phyloP scores from a whole-genome alignment of 2,888 invertebrate genomes.

The Tetrapedia diversipes region DNA sequence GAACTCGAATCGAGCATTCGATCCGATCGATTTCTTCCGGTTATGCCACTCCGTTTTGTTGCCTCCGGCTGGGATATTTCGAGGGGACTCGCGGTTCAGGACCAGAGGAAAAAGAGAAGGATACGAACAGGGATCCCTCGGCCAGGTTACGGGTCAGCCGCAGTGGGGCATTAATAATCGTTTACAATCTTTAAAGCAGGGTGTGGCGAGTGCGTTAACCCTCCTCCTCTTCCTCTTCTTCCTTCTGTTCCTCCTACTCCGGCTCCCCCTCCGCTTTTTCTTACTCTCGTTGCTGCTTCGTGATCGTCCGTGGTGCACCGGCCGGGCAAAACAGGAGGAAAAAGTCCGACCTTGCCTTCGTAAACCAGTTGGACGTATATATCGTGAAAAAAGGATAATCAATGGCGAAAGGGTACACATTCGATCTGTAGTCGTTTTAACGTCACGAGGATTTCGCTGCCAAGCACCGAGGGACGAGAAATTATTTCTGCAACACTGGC shows the following conservation, averaged over 20 bases:
- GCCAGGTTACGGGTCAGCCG: conserved; percentile 77
- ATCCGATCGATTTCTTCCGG: conserved; percentile 52
- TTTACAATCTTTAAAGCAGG: conserved; percentile 78
- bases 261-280: conserved; percentile 40
- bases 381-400: conserved; percentile 61
- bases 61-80: conserved; percentile 43
- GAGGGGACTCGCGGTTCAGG: conserved; percentile 29
- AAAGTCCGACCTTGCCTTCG: conserved; percentile 49
- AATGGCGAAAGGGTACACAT: conserved; percentile 55
- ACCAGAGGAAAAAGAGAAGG: conserved; percentile 19
- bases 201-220: conserved; percentile 76
- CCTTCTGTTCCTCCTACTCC: conserved; percentile 40
- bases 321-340: conserved; percentile 57
- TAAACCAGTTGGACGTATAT: conserved; percentile 69
- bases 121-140: conserved; percentile 42
- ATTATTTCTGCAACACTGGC: conserved; percentile 43
- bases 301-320: conserved; percentile 49
- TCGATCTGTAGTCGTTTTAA: conserved; percentile 45
- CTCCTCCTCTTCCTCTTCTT: conserved; percentile 54
- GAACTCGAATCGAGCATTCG: conserved; percentile 31
- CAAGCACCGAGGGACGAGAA: neutral
- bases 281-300: conserved; percentile 44
- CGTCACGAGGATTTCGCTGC: conserved; percentile 34
- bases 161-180: conserved; percentile 80
- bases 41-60: conserved; percentile 41